Conservation (phyloP, 2,888 invertebrate genomes). For the Masnerella sp. region DNA sequence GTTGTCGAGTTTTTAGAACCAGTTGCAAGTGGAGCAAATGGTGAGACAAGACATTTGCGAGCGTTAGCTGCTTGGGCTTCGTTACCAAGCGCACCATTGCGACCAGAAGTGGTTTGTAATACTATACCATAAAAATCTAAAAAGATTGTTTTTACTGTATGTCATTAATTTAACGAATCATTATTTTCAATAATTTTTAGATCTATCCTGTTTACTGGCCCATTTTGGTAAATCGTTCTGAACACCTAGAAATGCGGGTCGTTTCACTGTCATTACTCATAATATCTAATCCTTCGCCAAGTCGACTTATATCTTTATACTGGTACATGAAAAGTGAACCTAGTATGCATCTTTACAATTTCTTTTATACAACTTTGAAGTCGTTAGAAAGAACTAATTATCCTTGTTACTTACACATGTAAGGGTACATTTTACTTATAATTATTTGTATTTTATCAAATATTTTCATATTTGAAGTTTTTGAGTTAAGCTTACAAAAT, state of each 20-base stretch:
- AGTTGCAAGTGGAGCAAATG: constrained; percentile 76
- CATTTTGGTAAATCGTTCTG: constrained; percentile 83
- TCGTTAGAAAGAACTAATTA: constrained; percentile 83
- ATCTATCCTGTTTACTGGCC: constrained; percentile 83
- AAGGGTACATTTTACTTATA: constrained; percentile 68
- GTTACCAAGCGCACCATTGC: constrained; percentile 78
- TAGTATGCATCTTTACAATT: constrained; percentile 83
- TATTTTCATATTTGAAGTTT: constrained; percentile 8
- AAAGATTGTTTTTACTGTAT: too few relatives aligned
- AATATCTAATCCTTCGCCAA: constrained; percentile 82
- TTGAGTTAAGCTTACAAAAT: too few relatives aligned
- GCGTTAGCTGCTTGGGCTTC: constrained; percentile 85
- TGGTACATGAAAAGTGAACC: constrained; percentile 83
- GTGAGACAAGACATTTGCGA: constrained; percentile 80
- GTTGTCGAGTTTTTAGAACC: constrained; percentile 78
- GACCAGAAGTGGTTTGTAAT: constrained; percentile 78
- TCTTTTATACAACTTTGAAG: constrained; percentile 85
- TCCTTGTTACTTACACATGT: constrained; percentile 84
- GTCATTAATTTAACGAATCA: too few relatives aligned
- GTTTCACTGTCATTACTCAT: constrained; percentile 83
- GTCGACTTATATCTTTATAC: constrained; percentile 83
- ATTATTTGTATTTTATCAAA: background rate
- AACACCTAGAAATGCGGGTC: constrained; percentile 83
- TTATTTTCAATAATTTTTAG: constrained; percentile 69
- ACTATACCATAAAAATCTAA: too few relatives aligned